Percentiles rank a stretch among this genome's conserved stretches.
These are phyloP conservation scores for Drosophila oshimai DNA, from an alignment of 1,140 invertebrate species.

Conservation along the genomic window DNA sequence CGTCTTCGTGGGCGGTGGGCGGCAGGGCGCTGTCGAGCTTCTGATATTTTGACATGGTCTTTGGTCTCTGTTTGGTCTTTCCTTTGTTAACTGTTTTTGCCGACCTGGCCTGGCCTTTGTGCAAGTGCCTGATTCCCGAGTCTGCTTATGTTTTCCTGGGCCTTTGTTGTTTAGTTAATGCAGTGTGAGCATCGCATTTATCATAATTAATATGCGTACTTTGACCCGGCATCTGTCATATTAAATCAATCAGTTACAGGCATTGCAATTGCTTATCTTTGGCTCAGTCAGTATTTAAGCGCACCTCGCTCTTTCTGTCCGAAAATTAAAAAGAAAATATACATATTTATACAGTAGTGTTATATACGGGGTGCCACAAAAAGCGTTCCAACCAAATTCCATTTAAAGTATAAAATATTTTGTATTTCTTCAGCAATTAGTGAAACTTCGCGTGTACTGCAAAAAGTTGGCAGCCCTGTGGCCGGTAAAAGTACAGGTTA, in stretches of 20 bases:
- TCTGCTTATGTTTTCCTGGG: background rate
- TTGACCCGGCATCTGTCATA: conserved; percentile 17
- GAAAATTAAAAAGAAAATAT: background rate
- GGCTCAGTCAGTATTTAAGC: background rate
- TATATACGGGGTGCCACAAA: too few relatives aligned
- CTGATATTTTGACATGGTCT: conserved; percentile 69
- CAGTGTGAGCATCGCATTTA: conserved; percentile 49
- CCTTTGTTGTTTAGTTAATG: conserved; percentile 1
- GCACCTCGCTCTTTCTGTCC: background rate
- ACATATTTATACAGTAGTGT: background rate
- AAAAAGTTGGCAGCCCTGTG: too few relatives aligned
- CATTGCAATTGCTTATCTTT: background rate
- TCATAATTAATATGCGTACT: conserved; percentile 51
- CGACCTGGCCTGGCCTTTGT: background rate
- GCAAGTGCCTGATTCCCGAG: conserved; percentile 12
- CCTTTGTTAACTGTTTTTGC: conserved; percentile 9
- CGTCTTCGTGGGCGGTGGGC: conserved; percentile 47
- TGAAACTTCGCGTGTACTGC: too few relatives aligned
- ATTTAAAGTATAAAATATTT: too few relatives aligned
- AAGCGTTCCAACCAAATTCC: too few relatives aligned
- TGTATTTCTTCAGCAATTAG: too few relatives aligned
- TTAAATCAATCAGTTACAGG: background rate
- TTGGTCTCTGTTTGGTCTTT: background rate
- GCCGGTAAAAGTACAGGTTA: too few relatives aligned
- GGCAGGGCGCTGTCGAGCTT: conserved; percentile 54